Base-by-base conservation (phyloP, 2,113 vertebrate species). In the Pelmatolapia mariae region DNA sequence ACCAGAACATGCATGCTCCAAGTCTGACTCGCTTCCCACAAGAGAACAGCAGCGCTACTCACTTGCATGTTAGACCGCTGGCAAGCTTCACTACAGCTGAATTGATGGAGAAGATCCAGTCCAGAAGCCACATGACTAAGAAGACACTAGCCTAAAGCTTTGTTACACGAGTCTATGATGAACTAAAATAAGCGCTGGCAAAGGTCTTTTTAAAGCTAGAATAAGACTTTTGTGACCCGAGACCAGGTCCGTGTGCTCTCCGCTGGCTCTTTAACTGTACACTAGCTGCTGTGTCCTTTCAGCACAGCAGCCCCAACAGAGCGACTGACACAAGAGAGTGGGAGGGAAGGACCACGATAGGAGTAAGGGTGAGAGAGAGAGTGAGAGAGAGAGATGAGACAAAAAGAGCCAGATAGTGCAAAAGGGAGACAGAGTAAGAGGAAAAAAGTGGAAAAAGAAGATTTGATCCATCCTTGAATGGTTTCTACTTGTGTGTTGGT, bases 101-200 rank as follows among this genome's bases (percentile, higher is more conserved):
- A 89, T 96, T 97, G 83, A 97, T 94, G 22, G 96, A 96, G 89
- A 95, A 92, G 83, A 97, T 96, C 96, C 96, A 96, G 89, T 97
- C 96, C 93, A 97, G 92, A 53, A 97, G 95, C 96, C 96, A 96
- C 96, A 97, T 97, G 82, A 89, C 94, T 45, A 78, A 59, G n/a
- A 85, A n/a, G 29, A 91, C 40, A 56, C 43, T 11, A n/a, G 18
- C 50, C 54, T 88, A 31, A 79, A 80, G 87, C 57, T 80, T 56
- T 19, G 76, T 59, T 6, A 81, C n/a, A 53, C 71, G 4, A 50
- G 29, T 24, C 16, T 82, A 19, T 18, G 18, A 18, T 13, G 4
- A 22, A 16, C 12, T 43, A 22, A 63, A 82, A 24, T 71, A 40
- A 10, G 53, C 8, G 4, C 57, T 43, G 24, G 22, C 4, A 15